Base-by-base conservation (phyloP, 2,888 invertebrate species). In the Heliconius aoede region DNA sequence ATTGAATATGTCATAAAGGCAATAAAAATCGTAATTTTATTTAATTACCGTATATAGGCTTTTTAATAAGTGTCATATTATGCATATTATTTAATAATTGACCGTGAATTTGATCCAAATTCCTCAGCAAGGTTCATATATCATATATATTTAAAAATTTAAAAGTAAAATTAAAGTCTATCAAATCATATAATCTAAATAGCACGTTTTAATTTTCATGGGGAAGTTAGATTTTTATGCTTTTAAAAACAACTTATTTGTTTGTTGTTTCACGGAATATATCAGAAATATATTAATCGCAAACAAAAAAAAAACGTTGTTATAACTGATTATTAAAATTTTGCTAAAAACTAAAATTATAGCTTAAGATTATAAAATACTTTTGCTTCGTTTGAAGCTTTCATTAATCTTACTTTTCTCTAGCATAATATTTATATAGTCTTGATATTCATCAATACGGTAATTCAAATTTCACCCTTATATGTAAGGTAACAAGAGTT, bases 181-280 rank as follows among this genome's bases (percentile, higher is more conserved):
- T 46, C 61, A 40, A 68, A 73, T 32, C 11, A 62, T 72, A 69
- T 68, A 46, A 21, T 46, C 18, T 46, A 46, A 79, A 61, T 74
- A 62, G 75, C 74, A n/a, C 24, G 7, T 74, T 55, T 72, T 72
- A 64, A 40, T n/a, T n/a, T n/a, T n/a, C n/a, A n/a, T n/a, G n/a
- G n/a, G n/a, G n/a, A n/a, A n/a, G n/a, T n/a, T n/a, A n/a, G n/a
- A n/a, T n/a, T 62, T 80, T 76, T 81, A 80, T 74, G 32, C 76
- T 69, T 80, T 80, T 81, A 82, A 81, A 76, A 77, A 71, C 74
- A 71, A 78, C 73, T 80, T 72, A 18, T 46, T 55, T 55, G 21
- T 55, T 8, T 18, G 4, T 46, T 46, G 46, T 46, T 46, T 4
- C 46, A 46, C 15, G 15, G 4, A 46, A 21, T 21, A 55, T 51